Evolutionary conservation across 1,140 invertebrate species (phyloP), one percentile per base, ranked within the genome.

Genomic region (Papilio aristodemus): DNA sequence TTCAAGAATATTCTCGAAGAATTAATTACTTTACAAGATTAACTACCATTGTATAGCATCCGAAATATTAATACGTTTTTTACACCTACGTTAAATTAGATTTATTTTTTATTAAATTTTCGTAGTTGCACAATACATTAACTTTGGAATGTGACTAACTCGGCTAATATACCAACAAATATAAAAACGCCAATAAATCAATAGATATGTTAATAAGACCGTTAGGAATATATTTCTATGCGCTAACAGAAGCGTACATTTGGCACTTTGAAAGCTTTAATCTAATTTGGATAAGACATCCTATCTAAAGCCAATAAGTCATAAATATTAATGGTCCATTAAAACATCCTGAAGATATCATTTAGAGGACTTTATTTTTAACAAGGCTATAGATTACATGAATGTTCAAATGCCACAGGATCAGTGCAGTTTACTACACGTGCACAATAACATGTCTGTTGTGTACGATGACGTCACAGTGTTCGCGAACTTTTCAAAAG

Each of bases 81-180:
- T n/a, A n/a, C n/a, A n/a, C n/a, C n/a, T n/a, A n/a, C n/a, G n/a
- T n/a, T n/a, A n/a, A n/a, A n/a, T n/a, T n/a, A n/a, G n/a, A n/a
- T n/a, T n/a, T n/a, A n/a, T n/a, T n/a, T n/a, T n/a, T n/a, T n/a
- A n/a, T n/a, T n/a, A n/a, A n/a, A n/a, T n/a, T n/a, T n/a, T n/a
- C n/a, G n/a, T n/a, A n/a, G n/a, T n/a, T n/a, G n/a, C n/a, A n/a
- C n/a, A n/a, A n/a, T n/a, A n/a, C 62, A 67, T 67, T 71, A 46
- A 68, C 66, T 62, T 71, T 71, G 70, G 70, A 71, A 71, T 71
- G 70, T 71, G 58, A 67, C 50, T 67, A 68, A 62, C 37, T 27
- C n/a, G 43, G 60, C 66, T 50, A 41, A 67, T 71, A 66, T 32
- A 32, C 43, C 43, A 14, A 50, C 19, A 54, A 54, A 43, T 22